Evolutionary conservation across 1,140 invertebrate species (phyloP).

Genomic region (Euura saliciscinereae): DNA sequence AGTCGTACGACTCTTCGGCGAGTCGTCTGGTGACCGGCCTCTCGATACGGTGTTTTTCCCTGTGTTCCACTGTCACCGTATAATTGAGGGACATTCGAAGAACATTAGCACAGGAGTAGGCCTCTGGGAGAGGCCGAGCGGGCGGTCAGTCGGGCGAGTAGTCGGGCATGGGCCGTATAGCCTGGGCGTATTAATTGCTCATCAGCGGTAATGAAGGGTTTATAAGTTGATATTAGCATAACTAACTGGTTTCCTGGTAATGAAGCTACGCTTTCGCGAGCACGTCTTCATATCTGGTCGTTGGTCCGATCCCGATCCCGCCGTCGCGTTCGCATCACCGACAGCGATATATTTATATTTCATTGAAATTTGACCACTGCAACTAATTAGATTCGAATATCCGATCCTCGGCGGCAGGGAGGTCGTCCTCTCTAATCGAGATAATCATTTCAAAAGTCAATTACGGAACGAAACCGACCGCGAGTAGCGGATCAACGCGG

Average conservation of each 20-base stretch:
- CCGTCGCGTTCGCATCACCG: too few relatives aligned
- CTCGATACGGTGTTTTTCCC: neutral
- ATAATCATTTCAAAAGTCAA: too few relatives aligned
- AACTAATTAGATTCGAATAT: too few relatives aligned
- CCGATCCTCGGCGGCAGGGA: too few relatives aligned
- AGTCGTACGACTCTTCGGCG: too few relatives aligned
- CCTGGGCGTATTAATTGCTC: slow-evolving; percentile 51
- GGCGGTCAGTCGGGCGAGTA: neutral
- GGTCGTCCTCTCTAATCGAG: too few relatives aligned
- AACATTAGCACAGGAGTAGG: slow-evolving; percentile 37
- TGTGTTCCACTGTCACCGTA: slow-evolving; percentile 28
- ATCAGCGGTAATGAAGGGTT: slow-evolving; percentile 52
- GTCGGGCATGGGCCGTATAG: slow-evolving; percentile 21
- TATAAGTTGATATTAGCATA: slow-evolving; percentile 53
- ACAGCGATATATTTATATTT: too few relatives aligned
- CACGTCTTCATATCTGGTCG: slow-evolving; percentile 5
- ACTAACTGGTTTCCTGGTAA: slow-evolving; percentile 51
- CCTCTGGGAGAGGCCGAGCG: neutral
- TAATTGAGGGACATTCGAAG: slow-evolving; percentile 44
- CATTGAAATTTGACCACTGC: too few relatives aligned
- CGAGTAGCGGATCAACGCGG: too few relatives aligned
- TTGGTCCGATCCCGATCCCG: neutral
- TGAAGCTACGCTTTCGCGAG: slow-evolving; percentile 23
- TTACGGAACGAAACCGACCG: too few relatives aligned
- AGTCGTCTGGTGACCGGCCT: too few relatives aligned